A percentile compares a stretch with the other conserved stretches of the same genome.
Evolutionary conservation across 2,888 invertebrate genomes (phyloP).

Genomic region (Liopterus haemorrhoidalis): DNA sequence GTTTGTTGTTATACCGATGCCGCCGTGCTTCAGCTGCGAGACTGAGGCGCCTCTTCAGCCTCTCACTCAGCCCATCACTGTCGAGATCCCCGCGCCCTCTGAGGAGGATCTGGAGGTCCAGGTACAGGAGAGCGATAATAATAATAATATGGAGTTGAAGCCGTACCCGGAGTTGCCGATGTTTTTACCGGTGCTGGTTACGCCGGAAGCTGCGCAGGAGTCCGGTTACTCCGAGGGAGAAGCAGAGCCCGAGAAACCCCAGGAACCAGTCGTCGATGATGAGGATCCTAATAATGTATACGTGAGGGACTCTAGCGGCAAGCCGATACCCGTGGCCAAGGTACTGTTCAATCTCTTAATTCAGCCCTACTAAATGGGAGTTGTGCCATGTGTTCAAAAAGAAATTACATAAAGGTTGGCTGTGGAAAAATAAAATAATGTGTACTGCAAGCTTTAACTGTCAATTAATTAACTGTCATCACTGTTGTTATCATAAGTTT

Average conservation of each 20-base stretch:
- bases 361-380: no score
- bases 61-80: conserved; percentile 17
- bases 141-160: conserved; percentile 22
- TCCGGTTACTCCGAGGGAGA: no score
- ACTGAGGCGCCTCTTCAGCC: conserved; percentile 16
- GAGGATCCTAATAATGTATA: conserved; percentile 20
- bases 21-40: conserved; percentile 30
- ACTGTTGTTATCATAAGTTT: no score
- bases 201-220: no score
- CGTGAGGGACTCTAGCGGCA: conserved; percentile 13
- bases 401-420: no score
- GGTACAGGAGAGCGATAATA: conserved; percentile 22
- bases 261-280: conserved; percentile 6
- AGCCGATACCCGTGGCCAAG: conserved; percentile 13
- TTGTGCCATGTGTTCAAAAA: no score
- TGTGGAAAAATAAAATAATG: no score
- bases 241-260: not conserved
- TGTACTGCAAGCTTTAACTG: no score
- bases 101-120: conserved; percentile 10
- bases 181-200: conserved; percentile 2
- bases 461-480: no score
- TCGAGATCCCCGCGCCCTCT: conserved; percentile 14
- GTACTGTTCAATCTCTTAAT: no score
- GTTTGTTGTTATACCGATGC: conserved; percentile 40
- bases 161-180: conserved; percentile 11